A percentile compares a stretch with the other conserved stretches of the same genome.
Evolutionary conservation across 2,113 vertebrate genomes (phyloP).

Genomic region (Mobula birostris): DNA sequence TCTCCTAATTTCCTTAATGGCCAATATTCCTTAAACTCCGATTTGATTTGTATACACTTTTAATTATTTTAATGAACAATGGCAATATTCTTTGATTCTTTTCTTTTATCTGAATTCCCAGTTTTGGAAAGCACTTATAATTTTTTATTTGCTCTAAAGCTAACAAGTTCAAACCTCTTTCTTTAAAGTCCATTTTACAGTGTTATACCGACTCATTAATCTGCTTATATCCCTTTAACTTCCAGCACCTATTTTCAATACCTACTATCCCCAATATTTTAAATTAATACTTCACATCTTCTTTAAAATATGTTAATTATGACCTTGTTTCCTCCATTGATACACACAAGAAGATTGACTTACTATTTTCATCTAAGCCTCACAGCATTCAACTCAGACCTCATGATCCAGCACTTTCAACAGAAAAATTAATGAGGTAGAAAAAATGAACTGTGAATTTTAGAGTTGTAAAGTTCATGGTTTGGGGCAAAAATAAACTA

Average conservation of each 20-base stretch:
- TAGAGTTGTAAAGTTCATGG: not conserved
- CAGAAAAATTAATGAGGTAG: slow-evolving; percentile 7
- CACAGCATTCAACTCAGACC: not conserved
- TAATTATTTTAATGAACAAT: not conserved
- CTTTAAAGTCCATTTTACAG: not conserved
- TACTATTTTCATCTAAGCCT: not conserved
- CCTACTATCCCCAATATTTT: not conserved
- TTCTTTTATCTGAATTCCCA: not conserved
- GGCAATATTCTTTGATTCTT: not conserved
- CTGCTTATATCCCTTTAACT: not conserved
- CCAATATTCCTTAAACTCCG: not conserved
- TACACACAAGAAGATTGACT: not conserved
- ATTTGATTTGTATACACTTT: not conserved
- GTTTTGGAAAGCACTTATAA: not conserved
- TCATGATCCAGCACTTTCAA: slow-evolving; percentile 19
- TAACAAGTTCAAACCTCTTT: not conserved
- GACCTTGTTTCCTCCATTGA: not conserved
- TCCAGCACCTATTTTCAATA: not conserved
- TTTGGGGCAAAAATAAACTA: not conserved
- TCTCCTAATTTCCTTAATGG: not conserved
- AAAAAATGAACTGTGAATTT: slow-evolving; percentile 15
- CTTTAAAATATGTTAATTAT: slow-evolving; percentile 9
- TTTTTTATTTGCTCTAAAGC: not conserved
- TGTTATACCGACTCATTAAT: not conserved
- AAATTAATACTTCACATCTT: not conserved